These are phyloP conservation scores for Neomicropteryx cornuta DNA, from an alignment of 1,140 invertebrate species.

Conservation along the genomic window DNA sequence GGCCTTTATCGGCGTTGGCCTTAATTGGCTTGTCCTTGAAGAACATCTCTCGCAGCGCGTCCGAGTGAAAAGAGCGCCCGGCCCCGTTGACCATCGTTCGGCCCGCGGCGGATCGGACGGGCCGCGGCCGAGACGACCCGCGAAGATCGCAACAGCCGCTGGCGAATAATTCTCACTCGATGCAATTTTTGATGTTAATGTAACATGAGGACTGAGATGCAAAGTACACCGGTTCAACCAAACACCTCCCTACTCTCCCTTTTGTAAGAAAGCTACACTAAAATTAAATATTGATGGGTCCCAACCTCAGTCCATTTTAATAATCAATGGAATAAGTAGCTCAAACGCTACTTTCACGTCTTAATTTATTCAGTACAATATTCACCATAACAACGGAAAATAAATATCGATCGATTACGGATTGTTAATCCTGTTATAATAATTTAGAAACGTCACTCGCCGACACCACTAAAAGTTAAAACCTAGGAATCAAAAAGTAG, in stretches of 20 bases:
- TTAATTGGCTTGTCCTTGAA: constrained; percentile 16
- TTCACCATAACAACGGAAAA: no score
- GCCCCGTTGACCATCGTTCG: constrained; percentile 38
- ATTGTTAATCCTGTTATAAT: no score
- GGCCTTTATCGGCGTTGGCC: constrained; percentile 39
- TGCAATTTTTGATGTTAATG: neutral
- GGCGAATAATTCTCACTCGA: constrained; percentile 8
- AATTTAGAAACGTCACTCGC: no score
- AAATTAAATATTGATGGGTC: neutral
- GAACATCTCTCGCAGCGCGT: constrained; percentile 38
- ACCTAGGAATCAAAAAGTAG: no score
- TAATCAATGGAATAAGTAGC: no score
- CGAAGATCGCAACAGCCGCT: constrained; percentile 28
- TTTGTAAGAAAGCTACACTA: neutral
- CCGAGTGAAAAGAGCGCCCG: constrained; percentile 27
- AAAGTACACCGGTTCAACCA: neutral
- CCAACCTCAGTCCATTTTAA: neutral
- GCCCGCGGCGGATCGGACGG: constrained; percentile 26
- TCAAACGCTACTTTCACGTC: no score
- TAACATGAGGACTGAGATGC: constrained; percentile 1
- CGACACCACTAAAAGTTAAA: no score
- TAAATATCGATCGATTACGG: no score
- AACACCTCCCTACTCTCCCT: neutral
- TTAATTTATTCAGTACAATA: no score
- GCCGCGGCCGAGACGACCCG: constrained; percentile 29